Conservation (phyloP, 2,888 invertebrate genomes). For the Catocala sponsa region DNA sequence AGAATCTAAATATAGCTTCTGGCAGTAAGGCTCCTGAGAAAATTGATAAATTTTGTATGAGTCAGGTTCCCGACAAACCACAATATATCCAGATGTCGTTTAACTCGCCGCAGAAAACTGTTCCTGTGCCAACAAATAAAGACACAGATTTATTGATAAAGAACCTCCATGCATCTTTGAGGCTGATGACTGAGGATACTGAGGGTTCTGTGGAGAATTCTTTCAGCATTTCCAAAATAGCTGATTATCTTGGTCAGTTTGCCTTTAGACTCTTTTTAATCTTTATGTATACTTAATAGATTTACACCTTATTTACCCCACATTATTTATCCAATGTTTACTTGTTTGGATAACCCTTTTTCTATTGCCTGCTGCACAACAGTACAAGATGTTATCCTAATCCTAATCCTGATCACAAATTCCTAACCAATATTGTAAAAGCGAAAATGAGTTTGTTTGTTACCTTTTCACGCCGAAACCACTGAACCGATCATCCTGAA, state of each 20-base stretch:
- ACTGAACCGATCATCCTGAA: too few species aligned
- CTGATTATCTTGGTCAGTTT: constrained; percentile 75
- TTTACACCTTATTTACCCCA: too few species aligned
- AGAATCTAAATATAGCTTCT: constrained; percentile 27
- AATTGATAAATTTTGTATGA: constrained; percentile 43
- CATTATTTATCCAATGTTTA: too few species aligned
- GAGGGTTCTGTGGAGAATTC: constrained; percentile 74
- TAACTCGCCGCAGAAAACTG: constrained; percentile 48
- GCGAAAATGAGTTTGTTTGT: too few species aligned
- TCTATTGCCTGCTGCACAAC: too few species aligned
- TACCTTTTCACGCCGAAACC: too few species aligned
- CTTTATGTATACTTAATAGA: too few species aligned
- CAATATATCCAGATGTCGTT: constrained; percentile 47
- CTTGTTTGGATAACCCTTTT: too few species aligned
- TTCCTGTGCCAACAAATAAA: constrained; percentile 45
- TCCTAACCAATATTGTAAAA: too few species aligned
- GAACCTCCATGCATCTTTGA: constrained; percentile 65
- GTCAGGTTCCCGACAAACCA: constrained; percentile 46
- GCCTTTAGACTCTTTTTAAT: background rate
- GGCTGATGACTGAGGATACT: constrained; percentile 65
- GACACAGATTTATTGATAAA: constrained; percentile 68
- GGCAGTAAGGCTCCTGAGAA: constrained; percentile 30
- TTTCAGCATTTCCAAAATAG: constrained; percentile 79
- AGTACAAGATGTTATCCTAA: too few species aligned
- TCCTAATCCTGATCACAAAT: too few species aligned